phyloP scores from a whole-genome alignment of 2,113 vertebrate species.

The Cervus canadensis region DNA sequence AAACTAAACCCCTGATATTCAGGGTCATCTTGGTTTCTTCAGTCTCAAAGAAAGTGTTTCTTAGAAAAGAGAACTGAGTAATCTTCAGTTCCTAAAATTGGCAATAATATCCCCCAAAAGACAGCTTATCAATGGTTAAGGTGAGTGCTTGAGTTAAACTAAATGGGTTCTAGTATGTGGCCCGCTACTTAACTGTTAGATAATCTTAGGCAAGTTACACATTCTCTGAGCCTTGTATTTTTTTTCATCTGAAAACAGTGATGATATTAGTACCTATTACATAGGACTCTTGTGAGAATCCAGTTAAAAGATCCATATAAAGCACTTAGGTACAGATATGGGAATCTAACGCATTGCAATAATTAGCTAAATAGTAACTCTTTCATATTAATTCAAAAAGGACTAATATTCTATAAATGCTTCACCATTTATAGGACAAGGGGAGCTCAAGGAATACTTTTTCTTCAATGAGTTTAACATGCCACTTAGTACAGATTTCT shows the following conservation, averaged over 20 bases:
- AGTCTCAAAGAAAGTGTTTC: neutral
- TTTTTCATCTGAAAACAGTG: neutral
- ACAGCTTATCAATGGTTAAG: no score
- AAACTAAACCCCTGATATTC: neutral
- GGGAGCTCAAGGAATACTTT: neutral
- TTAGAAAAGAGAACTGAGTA: neutral
- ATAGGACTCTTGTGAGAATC: neutral
- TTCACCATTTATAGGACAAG: neutral
- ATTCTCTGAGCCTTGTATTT: neutral
- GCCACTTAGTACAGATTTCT: neutral
- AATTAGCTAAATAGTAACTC: neutral
- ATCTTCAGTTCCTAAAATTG: neutral
- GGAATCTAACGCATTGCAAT: neutral
- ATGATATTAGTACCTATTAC: neutral
- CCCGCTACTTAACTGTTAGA: no score
- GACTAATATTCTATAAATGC: neutral
- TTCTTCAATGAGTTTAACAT: neutral
- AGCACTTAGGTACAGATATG: neutral
- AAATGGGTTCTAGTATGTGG: rapidly evolving
- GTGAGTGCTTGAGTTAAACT: neutral
- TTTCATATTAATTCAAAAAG: neutral
- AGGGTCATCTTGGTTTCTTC: neutral
- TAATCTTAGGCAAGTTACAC: neutral
- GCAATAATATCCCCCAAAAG: neutral
- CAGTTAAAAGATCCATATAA: neutral